Conservation (phyloP, 2,113 vertebrate species). For the Ctenodactylus gundi region DNA sequence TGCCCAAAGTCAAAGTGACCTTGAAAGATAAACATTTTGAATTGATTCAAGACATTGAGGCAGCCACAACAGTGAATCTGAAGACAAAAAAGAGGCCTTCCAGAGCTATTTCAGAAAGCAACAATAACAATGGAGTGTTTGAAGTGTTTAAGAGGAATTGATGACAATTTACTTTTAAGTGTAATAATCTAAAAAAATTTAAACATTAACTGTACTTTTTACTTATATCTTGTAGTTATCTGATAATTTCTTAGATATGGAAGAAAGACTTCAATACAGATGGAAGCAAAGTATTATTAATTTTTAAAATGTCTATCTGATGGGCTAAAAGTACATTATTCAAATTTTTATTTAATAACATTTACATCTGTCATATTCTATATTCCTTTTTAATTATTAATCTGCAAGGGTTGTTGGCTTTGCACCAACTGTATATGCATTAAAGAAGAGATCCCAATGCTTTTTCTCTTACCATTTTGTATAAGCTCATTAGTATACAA, state of each 20-base stretch:
- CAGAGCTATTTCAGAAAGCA: too few species aligned
- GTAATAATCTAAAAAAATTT: too few species aligned
- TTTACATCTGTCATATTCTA: not conserved
- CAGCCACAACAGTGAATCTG: too few species aligned
- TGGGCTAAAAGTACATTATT: not conserved
- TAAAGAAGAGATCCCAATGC: not conserved
- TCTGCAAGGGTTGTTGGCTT: not conserved
- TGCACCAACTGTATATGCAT: not conserved
- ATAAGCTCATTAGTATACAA: not conserved
- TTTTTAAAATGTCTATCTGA: not conserved
- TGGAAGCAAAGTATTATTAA: not conserved
- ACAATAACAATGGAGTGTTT: too few species aligned
- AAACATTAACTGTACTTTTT: too few species aligned
- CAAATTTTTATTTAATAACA: not conserved
- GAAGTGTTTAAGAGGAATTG: too few species aligned
- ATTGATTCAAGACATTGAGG: too few species aligned
- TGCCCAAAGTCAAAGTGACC: too few species aligned
- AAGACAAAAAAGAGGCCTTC: too few species aligned
- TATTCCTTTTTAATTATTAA: not conserved
- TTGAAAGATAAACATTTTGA: too few species aligned
- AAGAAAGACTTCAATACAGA: not conserved
- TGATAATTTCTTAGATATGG: not conserved
- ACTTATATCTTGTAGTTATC: too few species aligned
- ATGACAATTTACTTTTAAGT: too few species aligned
- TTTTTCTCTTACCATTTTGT: constrained; percentile 21